A percentile compares a stretch with the other conserved stretches of the same genome.
Evolutionary conservation across 2,113 vertebrate species (phyloP).

Genomic region (Cercocebus atys): DNA sequence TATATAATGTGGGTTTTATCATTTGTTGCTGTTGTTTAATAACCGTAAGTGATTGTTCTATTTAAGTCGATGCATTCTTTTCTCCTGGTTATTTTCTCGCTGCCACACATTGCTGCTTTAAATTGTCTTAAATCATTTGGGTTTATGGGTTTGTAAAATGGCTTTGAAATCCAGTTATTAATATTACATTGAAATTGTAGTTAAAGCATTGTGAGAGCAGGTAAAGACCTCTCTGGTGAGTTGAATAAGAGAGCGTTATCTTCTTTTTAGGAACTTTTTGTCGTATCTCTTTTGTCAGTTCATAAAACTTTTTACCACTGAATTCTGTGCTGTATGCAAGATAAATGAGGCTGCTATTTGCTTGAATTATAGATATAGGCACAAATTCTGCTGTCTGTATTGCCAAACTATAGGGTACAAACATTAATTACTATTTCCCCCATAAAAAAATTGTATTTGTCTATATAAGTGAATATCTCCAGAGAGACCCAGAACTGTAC

Average conservation of each 20-base stretch:
- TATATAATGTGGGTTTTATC: neutral
- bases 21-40: neutral
- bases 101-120: neutral
- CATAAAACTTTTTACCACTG: neutral
- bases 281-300: constrained; percentile 7
- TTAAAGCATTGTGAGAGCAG: neutral
- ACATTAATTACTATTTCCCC: neutral
- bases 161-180: neutral
- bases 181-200: constrained; percentile 11
- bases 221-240: neutral
- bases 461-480: neutral
- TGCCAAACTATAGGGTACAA: neutral
- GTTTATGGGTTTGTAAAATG: neutral
- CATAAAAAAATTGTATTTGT: neutral
- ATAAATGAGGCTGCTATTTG: neutral
- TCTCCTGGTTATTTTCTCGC: neutral
- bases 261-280: neutral
- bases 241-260: neutral
- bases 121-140: neutral
- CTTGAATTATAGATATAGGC: neutral
- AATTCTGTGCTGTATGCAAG: neutral
- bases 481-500: neutral
- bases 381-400: neutral
- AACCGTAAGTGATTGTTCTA: neutral
- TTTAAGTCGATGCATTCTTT: neutral